phyloP scores from a whole-genome alignment of 1,140 invertebrate genomes.

The Dolichoris vasculosae region DNA sequence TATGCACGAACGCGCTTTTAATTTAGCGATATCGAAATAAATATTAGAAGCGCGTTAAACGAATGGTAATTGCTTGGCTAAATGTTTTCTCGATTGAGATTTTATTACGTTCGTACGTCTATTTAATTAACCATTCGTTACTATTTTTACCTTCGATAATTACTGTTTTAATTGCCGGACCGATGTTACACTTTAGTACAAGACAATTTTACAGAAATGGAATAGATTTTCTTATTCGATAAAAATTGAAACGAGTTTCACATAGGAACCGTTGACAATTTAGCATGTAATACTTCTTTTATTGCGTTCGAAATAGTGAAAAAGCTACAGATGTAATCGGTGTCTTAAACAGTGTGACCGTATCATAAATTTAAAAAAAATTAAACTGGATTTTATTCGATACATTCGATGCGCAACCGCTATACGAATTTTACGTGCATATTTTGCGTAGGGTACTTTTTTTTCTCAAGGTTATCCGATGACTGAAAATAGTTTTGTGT shows the following conservation, averaged over 20 bases:
- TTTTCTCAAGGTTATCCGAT: neutral
- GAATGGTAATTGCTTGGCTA: neutral
- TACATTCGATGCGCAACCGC: no score
- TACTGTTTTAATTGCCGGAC: neutral
- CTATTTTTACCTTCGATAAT: neutral
- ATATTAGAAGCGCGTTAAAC: neutral
- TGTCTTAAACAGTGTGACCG: neutral
- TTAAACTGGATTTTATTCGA: neutral
- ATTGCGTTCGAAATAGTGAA: neutral
- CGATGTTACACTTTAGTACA: conserved; percentile 9
- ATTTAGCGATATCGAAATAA: conserved; percentile 1
- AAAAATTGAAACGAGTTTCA: neutral
- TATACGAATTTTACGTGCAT: neutral
- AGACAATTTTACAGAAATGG: conserved; percentile 5
- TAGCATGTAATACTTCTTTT: neutral
- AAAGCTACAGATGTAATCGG: neutral
- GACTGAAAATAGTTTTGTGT: neutral
- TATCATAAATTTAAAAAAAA: neutral
- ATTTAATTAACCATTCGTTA: neutral
- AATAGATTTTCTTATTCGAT: neutral
- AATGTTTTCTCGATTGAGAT: neutral
- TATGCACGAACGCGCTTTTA: neutral
- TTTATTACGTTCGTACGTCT: neutral
- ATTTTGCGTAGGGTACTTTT: neutral
- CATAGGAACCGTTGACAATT: conserved; percentile 16